A percentile compares a stretch with the other conserved stretches of the same genome.
These are phyloP conservation scores for Diorhabda carinulata DNA, from an alignment of 1,140 invertebrate genomes.

Conservation along the genomic window DNA sequence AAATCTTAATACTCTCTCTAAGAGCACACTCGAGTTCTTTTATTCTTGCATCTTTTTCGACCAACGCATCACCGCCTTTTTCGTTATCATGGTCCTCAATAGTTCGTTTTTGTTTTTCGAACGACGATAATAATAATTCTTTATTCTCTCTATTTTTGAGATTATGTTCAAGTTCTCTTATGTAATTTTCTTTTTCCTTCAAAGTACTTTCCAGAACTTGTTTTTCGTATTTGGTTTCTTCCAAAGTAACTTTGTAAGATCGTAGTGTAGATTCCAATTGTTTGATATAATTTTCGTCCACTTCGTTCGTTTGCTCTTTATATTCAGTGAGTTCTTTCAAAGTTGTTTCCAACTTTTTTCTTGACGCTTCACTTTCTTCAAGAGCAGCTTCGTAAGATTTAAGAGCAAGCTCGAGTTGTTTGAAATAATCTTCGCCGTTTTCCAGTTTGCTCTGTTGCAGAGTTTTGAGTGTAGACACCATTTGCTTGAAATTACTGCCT, in stretches of 20 bases:
- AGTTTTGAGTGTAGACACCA: too few relatives aligned
- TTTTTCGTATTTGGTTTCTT: constrained; percentile 30
- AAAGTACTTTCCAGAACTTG: constrained; percentile 27
- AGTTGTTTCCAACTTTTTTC: constrained; percentile 6
- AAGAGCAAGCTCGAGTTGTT: constrained; percentile 4
- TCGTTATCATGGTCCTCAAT: constrained; percentile 9
- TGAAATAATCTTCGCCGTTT: neutral
- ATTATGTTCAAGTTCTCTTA: constrained; percentile 12
- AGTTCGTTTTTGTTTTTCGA: constrained; percentile 29
- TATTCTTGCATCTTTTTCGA: constrained; percentile 52
- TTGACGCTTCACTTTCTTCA: neutral
- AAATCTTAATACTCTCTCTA: constrained; percentile 61
- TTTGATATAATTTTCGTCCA: constrained; percentile 12
- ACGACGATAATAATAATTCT: constrained; percentile 16
- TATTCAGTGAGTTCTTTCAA: too few relatives aligned
- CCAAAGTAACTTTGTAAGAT: constrained; percentile 27
- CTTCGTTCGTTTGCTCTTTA: too few relatives aligned
- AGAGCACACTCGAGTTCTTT: constrained; percentile 77
- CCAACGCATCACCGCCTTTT: constrained; percentile 10
- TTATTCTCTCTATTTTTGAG: constrained; percentile 20
- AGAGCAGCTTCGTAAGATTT: neutral
- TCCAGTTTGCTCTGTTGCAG: constrained; percentile 7
- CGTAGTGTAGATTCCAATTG: constrained; percentile 30
- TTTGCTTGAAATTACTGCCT: neutral
- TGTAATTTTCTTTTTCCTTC: constrained; percentile 25